A percentile compares a stretch with the other conserved stretches of the same genome.
These are phyloP conservation scores for Phataginus tetradactyla DNA, from an alignment of 2,797 vertebrate species.

Conservation along the genomic window DNA sequence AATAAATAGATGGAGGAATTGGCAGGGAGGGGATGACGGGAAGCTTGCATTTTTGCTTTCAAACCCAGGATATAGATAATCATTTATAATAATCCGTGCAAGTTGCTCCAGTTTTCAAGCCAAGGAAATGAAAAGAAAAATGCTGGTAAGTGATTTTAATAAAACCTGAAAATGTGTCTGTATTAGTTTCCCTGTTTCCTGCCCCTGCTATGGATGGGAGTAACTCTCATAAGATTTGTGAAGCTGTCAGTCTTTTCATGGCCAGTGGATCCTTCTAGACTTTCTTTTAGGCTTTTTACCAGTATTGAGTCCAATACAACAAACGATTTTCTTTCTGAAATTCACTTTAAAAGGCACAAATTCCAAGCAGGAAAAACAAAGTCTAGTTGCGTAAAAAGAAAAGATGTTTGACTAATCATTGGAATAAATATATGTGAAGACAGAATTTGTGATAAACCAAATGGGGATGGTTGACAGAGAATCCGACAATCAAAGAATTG, in stretches of 20 bases:
- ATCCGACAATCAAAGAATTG: background rate
- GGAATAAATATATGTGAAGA: background rate
- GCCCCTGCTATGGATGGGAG: background rate
- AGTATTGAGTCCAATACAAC: background rate
- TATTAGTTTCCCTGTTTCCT: background rate
- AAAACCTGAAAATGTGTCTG: background rate
- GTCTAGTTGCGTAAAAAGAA: background rate
- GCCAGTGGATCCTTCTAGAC: background rate
- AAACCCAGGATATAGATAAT: background rate
- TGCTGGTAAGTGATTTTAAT: background rate
- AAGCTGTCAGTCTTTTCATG: background rate
- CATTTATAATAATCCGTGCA: background rate
- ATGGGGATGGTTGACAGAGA: background rate
- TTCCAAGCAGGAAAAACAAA: constrained; percentile 27
- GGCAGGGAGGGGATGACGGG: background rate
- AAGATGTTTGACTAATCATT: background rate
- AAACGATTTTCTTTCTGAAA: constrained; percentile 30
- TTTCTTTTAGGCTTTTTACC: background rate
- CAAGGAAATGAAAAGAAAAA: background rate
- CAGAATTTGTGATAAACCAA: background rate
- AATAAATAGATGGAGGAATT: background rate
- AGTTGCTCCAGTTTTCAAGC: background rate
- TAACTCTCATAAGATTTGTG: background rate
- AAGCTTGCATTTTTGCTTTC: constrained; percentile 2
- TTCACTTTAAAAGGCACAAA: constrained; percentile 9